Percentiles rank a stretch among this genome's conserved stretches.
Evolutionary conservation across 2,888 invertebrate species (phyloP).

Genomic region (Himalopsyche tibetana): DNA sequence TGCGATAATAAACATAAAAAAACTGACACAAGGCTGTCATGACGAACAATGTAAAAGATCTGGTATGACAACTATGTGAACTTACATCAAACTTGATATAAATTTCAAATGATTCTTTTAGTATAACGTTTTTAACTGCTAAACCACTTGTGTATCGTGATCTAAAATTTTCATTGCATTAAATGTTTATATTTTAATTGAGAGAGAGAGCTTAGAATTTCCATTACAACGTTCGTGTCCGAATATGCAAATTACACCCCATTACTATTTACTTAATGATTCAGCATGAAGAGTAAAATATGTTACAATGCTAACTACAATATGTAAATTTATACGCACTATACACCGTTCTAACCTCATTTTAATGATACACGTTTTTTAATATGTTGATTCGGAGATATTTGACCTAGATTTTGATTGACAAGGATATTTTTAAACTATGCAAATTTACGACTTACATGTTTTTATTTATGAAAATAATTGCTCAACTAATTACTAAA

Average conservation of each 20-base stretch:
- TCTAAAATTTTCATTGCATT: background rate
- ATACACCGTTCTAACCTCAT: background rate
- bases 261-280: slow-evolving; percentile 26
- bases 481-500: too few relatives aligned
- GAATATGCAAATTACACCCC: slow-evolving; percentile 4
- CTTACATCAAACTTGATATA: too few relatives aligned
- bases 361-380: background rate
- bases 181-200: slow-evolving; percentile 2
- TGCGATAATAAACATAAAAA: too few relatives aligned
- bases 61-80: too few relatives aligned
- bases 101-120: background rate
- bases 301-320: background rate
- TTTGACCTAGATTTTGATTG: background rate
- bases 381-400: background rate
- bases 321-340: slow-evolving; percentile 15
- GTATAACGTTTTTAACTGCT: background rate
- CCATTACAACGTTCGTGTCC: slow-evolving; percentile 2
- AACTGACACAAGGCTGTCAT: too few relatives aligned
- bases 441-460: too few relatives aligned
- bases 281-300: slow-evolving; percentile 20
- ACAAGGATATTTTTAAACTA: too few relatives aligned
- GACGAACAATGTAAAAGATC: too few relatives aligned
- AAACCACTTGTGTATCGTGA: background rate
- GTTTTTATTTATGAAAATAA: too few relatives aligned
- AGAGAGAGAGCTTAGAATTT: background rate